Base-by-base conservation (phyloP, 2,888 invertebrate genomes). In the Metellina segmentata region DNA sequence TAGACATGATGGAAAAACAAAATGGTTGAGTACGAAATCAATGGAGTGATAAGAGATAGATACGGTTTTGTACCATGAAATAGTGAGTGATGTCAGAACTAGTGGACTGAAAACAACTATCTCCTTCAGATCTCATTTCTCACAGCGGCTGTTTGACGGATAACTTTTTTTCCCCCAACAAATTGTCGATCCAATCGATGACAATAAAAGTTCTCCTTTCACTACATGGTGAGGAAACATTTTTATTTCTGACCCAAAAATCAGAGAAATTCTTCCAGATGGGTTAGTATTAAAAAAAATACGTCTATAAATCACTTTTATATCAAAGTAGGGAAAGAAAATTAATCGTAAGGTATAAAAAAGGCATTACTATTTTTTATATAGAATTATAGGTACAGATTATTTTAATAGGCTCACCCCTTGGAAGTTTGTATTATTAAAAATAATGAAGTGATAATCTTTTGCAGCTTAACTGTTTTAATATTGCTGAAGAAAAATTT, bases 81-180 rank as follows among this genome's bases (percentile, higher is more conserved):
- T 34, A 34, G 34, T 52, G 51, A 52, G 8, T n/a, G 77, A 77
- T 77, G 77, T n/a, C 77, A 71, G 51, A 49, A 69, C 52, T 82
- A 52, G 51, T 52, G 71, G 52, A 49, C 51, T 13, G 72, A 51
- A 16, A 13, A 51, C 19, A 82, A 71, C 48, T 51, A 71, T 71
- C 82, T 70, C 48, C 71, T 48, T 72, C 52, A 20, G 19, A 82
- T 82, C 52, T 52, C 71, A 70, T 82, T 82, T 71, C 82, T 82
- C 72, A 72, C 11, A 11, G 52, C 7, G 72, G 19, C 71, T 16
- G 49, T 75, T 75, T 11, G 48, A 75, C 34, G 13, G 71, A 52
- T 13, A 19, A 6, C 49, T 52, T 19, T 8, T 16, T 16, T 4
- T 71, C 8, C 48, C n/a, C 49, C 34, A 34, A 34, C 4, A 34